Percentiles rank a stretch among this genome's conserved stretches.
Conservation (phyloP, 2,113 vertebrate genomes). For the Brachyhypopomus occidentalis region DNA sequence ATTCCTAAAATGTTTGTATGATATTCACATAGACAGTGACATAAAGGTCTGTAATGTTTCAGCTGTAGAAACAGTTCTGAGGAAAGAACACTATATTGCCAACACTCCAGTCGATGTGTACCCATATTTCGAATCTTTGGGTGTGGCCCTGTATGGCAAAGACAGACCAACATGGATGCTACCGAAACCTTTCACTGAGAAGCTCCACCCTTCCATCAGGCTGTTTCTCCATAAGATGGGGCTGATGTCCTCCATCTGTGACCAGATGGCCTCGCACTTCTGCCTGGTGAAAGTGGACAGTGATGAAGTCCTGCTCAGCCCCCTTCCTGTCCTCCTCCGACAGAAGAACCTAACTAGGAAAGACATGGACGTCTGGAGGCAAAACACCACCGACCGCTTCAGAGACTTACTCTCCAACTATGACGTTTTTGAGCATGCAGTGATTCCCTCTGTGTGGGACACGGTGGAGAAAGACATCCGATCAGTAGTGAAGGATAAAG, state of each 20-base stretch:
- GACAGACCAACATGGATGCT: conserved; percentile 74
- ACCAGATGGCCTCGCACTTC: conserved; percentile 71
- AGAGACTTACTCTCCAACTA: conserved; percentile 68
- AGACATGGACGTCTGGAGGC: conserved; percentile 73
- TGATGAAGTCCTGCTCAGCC: conserved; percentile 68
- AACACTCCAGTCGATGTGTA: conserved; percentile 74
- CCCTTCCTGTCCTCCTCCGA: conserved; percentile 68
- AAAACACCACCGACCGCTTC: conserved; percentile 61
- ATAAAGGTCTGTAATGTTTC: conserved; percentile 52
- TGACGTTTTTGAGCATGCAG: conserved; percentile 49
- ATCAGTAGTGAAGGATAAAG: conserved; percentile 46
- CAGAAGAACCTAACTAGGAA: conserved; percentile 59
- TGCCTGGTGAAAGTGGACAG: conserved; percentile 70
- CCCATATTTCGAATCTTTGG: conserved; percentile 77
- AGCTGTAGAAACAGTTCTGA: conserved; percentile 76
- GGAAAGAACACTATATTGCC: conserved; percentile 66
- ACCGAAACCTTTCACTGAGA: conserved; percentile 75
- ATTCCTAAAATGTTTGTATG: background rate
- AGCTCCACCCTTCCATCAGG: conserved; percentile 69
- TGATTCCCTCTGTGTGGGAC: conserved; percentile 68
- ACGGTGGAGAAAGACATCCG: conserved; percentile 61
- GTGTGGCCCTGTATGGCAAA: conserved; percentile 78
- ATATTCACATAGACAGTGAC: background rate
- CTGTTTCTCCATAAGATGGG: conserved; percentile 71
- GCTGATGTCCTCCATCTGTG: conserved; percentile 65